Evolutionary conservation across 1,140 invertebrate genomes (phyloP).

Genomic region (Steinernema khuongi): DNA sequence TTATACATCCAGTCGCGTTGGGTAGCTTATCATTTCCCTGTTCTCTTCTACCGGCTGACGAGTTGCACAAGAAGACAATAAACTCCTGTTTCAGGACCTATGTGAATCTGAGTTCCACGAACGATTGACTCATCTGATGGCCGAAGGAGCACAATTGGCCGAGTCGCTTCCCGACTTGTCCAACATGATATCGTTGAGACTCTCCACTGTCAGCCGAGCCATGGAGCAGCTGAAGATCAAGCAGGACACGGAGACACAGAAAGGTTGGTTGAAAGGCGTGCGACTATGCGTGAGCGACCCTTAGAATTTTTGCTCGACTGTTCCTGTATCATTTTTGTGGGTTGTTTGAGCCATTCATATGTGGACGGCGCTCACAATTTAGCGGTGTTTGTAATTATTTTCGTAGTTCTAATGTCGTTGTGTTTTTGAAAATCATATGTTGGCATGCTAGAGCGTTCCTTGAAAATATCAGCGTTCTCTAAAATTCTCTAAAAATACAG

Average conservation of each 20-base stretch:
- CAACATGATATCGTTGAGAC: not conserved
- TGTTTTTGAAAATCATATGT: too few species aligned
- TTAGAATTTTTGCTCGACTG: too few species aligned
- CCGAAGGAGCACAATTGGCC: not conserved
- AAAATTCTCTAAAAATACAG: too few species aligned
- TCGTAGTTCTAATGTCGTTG: too few species aligned
- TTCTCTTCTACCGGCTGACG: not conserved
- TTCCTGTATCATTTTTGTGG: too few species aligned
- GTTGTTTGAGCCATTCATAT: too few species aligned
- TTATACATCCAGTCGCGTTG: not conserved
- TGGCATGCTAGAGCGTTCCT: too few species aligned
- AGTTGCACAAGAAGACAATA: too few species aligned
- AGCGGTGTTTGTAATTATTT: too few species aligned
- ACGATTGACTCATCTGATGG: not conserved
- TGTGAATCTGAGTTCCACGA: constrained; percentile 4
- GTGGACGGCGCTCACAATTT: too few species aligned
- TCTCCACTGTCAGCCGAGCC: not conserved
- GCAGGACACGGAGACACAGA: not conserved
- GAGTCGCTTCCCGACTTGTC: constrained; percentile 16
- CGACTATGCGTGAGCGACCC: too few species aligned
- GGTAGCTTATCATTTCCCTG: not conserved
- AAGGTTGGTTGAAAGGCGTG: not conserved
- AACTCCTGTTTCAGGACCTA: constrained; percentile 13
- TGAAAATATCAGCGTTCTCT: too few species aligned
- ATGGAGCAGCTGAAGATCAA: not conserved